These are phyloP conservation scores for Porphyrio hochstetteri DNA, from an alignment of 2,113 vertebrate genomes.

Conservation along the genomic window DNA sequence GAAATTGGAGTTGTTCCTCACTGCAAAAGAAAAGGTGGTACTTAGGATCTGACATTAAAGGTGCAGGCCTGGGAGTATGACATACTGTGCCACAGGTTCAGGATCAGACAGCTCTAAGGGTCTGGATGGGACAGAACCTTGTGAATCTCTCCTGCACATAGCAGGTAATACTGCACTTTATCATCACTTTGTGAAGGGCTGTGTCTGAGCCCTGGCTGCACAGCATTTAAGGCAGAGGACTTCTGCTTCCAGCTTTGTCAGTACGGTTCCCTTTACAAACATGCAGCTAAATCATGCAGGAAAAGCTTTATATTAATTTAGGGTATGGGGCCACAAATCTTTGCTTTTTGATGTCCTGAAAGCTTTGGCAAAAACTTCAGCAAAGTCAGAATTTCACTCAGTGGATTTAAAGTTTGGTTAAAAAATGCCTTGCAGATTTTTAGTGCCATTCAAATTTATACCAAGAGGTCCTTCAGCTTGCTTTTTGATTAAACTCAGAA, in stretches of 20 bases:
- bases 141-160: accelerated
- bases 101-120: not conserved
- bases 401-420: not conserved
- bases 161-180: not conserved
- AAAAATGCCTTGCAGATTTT: not conserved
- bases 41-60: not conserved
- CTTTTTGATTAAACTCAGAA: not conserved
- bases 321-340: not conserved
- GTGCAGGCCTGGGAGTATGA: not conserved
- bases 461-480: not conserved
- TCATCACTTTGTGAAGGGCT: not conserved
- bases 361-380: not conserved
- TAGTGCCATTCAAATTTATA: not conserved
- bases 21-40: not conserved
- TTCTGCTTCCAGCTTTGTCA: not conserved
- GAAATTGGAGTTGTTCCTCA: constrained; percentile 29
- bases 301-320: not conserved
- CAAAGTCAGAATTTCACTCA: not conserved
- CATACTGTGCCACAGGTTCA: not conserved
- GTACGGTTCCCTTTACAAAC: not conserved
- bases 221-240: not conserved
- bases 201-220: not conserved
- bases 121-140: not conserved
- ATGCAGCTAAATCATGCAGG: not conserved
- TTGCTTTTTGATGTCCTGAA: not conserved